Evolutionary conservation across 2,888 invertebrate species (phyloP).

Genomic region (Itoplectis maculator): DNA sequence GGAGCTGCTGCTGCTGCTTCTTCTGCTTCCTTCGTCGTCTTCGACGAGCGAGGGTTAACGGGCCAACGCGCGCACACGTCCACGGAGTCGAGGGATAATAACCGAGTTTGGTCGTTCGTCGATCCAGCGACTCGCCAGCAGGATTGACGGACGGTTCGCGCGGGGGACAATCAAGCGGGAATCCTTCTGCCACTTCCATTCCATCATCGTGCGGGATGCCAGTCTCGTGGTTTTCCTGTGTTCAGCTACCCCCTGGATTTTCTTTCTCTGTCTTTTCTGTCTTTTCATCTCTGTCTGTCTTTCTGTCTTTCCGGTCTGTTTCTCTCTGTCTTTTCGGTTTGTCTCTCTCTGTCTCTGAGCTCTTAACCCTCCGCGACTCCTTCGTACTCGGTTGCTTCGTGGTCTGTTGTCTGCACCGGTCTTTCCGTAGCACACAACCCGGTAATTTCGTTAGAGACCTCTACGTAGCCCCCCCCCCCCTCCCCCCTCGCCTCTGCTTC

Average conservation of each 20-base stretch:
- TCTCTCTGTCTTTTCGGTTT: too few species aligned
- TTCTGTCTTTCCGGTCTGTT: too few species aligned
- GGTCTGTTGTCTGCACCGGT: constrained; percentile 53
- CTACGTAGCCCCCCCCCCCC: constrained; percentile 51
- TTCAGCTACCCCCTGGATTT: constrained; percentile 24
- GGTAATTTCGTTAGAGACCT: constrained; percentile 74
- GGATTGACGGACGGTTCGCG: constrained; percentile 66
- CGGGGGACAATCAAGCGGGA: constrained; percentile 70
- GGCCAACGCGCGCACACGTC: constrained; percentile 21
- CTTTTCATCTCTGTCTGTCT: too few species aligned
- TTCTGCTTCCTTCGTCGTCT: background rate
- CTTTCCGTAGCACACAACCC: constrained; percentile 28
- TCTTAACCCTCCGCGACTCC: constrained; percentile 54
- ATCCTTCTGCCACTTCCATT: constrained; percentile 69
- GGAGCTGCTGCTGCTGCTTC: too few species aligned
- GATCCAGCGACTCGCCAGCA: constrained; percentile 40
- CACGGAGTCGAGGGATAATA: constrained; percentile 70
- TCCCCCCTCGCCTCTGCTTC: too few species aligned
- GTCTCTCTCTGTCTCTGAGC: background rate
- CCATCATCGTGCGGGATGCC: constrained; percentile 71
- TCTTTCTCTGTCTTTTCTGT: background rate
- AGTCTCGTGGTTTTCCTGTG: constrained; percentile 36
- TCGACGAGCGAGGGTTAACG: constrained; percentile 24
- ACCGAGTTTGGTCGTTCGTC: constrained; percentile 70
- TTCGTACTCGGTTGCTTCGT: constrained; percentile 56